A percentile compares a stretch with the other conserved stretches of the same genome.
These are phyloP conservation scores for Xenopus borealis DNA, from an alignment of 2,113 vertebrate genomes.

Conservation along the genomic window DNA sequence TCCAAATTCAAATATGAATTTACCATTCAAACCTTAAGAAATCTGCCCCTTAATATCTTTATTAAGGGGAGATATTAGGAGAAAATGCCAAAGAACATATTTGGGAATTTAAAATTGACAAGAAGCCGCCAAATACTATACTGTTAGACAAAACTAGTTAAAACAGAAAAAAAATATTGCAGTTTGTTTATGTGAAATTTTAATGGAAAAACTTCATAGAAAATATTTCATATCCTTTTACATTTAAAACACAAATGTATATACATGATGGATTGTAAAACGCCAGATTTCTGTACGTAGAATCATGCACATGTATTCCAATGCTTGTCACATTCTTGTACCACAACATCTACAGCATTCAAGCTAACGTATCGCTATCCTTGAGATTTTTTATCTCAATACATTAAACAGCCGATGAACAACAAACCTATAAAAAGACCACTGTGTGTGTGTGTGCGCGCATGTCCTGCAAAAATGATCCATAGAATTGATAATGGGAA, in stretches of 20 bases:
- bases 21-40: no score
- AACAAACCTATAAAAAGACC: constrained; percentile 24
- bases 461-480: background rate
- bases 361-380: constrained; percentile 38
- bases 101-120: no score
- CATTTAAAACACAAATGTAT: constrained; percentile 78
- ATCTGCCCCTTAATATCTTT: no score
- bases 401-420: constrained; percentile 37
- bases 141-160: no score
- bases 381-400: constrained; percentile 15
- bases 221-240: constrained; percentile 65
- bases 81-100: no score
- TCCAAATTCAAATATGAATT: no score
- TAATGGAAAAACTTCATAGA: constrained; percentile 73
- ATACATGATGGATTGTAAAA: constrained; percentile 72
- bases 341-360: constrained; percentile 37
- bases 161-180: background rate
- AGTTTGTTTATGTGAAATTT: constrained; percentile 48
- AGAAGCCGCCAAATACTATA: no score
- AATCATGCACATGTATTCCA: constrained; percentile 49
- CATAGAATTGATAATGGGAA: background rate
- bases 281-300: constrained; percentile 47
- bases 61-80: no score
- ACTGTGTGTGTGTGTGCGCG: no score
- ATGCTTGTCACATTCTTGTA: constrained; percentile 49